phyloP scores from a whole-genome alignment of 2,113 vertebrate genomes.

The Salvelinus namaycush region DNA sequence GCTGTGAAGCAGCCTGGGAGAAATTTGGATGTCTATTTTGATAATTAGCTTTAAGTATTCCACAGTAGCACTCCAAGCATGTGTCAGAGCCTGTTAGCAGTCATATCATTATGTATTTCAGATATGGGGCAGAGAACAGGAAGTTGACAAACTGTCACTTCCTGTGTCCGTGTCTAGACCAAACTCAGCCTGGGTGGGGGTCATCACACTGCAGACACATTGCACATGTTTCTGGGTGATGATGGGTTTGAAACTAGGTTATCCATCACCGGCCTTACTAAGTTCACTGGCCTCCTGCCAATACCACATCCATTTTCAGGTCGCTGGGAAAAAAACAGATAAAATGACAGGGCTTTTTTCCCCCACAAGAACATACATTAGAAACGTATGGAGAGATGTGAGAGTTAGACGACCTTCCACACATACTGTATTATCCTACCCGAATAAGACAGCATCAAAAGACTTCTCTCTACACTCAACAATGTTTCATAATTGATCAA shows the following conservation, averaged over 20 bases:
- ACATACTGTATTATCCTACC: neutral
- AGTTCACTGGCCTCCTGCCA: constrained; percentile 56
- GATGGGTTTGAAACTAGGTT: constrained; percentile 68
- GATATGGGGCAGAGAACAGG: constrained; percentile 13
- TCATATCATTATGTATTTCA: constrained; percentile 12
- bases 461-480: neutral
- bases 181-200: constrained; percentile 28
- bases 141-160: constrained; percentile 26
- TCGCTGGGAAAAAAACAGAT: too few species aligned
- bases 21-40: neutral
- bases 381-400: constrained; percentile 52
- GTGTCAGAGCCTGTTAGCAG: too few species aligned
- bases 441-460: constrained; percentile 11
- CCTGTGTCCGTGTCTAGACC: constrained; percentile 21
- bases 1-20: too few species aligned
- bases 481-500: constrained; percentile 41
- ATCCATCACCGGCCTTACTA: constrained; percentile 68
- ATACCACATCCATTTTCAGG: constrained; percentile 56
- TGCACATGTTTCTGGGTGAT: constrained; percentile 69
- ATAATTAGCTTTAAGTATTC: neutral
- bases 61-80: neutral
- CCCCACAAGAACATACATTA: too few species aligned
- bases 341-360: too few species aligned
- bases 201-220: constrained; percentile 46
- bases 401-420: constrained; percentile 17